Evolutionary conservation across 2,888 invertebrate genomes (phyloP).

Genomic region (Protophormia terraenovae): DNA sequence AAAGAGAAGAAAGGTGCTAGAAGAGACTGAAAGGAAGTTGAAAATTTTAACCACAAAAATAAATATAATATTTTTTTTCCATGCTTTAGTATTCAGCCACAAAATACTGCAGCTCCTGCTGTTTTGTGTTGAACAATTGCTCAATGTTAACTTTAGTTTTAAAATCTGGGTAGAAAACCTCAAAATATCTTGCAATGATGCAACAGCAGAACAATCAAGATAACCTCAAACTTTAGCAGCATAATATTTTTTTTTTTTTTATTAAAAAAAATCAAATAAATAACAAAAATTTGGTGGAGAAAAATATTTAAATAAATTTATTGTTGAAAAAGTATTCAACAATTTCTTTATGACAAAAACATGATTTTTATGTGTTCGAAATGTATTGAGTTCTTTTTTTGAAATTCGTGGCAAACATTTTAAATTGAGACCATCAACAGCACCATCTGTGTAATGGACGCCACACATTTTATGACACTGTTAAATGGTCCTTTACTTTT

Average conservation of each 20-base stretch:
- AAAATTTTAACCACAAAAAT: slow-evolving; percentile 14
- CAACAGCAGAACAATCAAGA: slow-evolving; percentile 60
- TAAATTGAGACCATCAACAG: background rate
- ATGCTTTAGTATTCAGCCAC: slow-evolving; percentile 27
- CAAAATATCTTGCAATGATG: slow-evolving; percentile 47
- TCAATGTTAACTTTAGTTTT: no score
- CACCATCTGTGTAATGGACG: slow-evolving; percentile 42
- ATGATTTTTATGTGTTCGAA: background rate
- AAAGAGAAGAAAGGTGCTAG: background rate
- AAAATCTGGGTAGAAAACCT: slow-evolving; percentile 44
- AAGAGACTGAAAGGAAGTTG: background rate
- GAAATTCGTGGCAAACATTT: slow-evolving; percentile 14
- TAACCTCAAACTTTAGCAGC: slow-evolving; percentile 50
- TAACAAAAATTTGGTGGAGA: background rate
- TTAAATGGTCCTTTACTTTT: no score
- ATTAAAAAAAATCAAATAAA: background rate
- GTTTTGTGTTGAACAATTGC: background rate
- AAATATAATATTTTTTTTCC: slow-evolving; percentile 11
- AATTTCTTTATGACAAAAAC: slow-evolving; percentile 36
- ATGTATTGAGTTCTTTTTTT: background rate
- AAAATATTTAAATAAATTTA: slow-evolving; percentile 34
- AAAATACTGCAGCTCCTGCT: slow-evolving; percentile 29
- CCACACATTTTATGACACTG: slow-evolving; percentile 57
- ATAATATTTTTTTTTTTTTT: background rate
- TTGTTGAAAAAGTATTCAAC: no score